Evolutionary conservation across 2,888 invertebrate species (phyloP).

Genomic region (Pseudeuparius sepicola): DNA sequence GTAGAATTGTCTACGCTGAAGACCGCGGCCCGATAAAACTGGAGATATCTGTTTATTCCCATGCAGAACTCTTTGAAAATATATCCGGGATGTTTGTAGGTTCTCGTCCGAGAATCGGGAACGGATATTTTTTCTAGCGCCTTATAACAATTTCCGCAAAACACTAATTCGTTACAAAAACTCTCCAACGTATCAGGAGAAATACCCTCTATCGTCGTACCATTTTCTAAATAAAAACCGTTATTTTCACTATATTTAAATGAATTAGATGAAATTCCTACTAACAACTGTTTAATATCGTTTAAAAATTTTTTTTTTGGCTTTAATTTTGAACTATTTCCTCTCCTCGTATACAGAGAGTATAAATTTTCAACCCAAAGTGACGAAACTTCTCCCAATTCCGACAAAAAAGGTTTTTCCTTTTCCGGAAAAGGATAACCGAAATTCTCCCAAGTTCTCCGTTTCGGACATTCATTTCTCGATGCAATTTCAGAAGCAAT

Average conservation of each 20-base stretch:
- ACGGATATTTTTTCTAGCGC: slow-evolving; percentile 32
- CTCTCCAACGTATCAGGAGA: slow-evolving; percentile 28
- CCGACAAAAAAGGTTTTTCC: slow-evolving; percentile 35
- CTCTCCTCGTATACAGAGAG: slow-evolving; percentile 25
- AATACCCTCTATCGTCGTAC: slow-evolving; percentile 31
- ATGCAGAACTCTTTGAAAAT: slow-evolving; percentile 51
- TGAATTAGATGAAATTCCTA: slow-evolving; percentile 34
- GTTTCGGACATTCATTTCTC: slow-evolving; percentile 24
- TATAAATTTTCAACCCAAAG: slow-evolving; percentile 33
- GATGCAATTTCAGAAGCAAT: slow-evolving; percentile 31
- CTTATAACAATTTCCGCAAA: slow-evolving; percentile 34
- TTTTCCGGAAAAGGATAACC: slow-evolving; percentile 32
- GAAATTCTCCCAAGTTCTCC: slow-evolving; percentile 35
- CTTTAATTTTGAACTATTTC: slow-evolving; percentile 24
- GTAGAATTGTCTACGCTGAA: slow-evolving; percentile 30
- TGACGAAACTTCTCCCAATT: slow-evolving; percentile 31
- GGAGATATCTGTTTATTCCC: slow-evolving; percentile 48
- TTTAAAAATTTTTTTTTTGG: slow-evolving; percentile 29
- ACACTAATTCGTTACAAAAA: slow-evolving; percentile 32
- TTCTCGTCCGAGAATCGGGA: slow-evolving; percentile 27
- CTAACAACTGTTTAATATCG: slow-evolving; percentile 34
- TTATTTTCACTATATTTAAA: slow-evolving; percentile 29
- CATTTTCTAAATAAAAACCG: slow-evolving; percentile 29
- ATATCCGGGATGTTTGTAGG: slow-evolving; percentile 32
- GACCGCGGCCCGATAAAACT: slow-evolving; percentile 46